Evolutionary conservation across 2,113 vertebrate genomes (phyloP).

Genomic region (Paradisaea rubra): DNA sequence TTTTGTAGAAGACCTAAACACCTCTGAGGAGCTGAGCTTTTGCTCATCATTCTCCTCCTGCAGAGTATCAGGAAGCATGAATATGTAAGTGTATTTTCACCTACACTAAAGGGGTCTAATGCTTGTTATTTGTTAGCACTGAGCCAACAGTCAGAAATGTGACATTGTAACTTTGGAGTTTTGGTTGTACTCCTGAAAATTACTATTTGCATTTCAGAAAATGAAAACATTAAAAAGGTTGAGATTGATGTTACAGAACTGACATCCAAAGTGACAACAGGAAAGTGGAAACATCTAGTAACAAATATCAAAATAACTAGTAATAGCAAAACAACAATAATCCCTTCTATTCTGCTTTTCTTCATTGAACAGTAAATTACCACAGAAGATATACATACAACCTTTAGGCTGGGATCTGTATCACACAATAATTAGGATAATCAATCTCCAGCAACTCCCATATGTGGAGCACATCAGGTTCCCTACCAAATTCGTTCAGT

Average conservation of each 20-base stretch:
- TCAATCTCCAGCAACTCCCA: not conserved
- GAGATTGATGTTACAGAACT: not conserved
- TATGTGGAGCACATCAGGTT: not conserved
- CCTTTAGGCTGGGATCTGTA: not conserved
- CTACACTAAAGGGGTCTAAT: not conserved
- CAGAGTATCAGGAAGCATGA: not conserved
- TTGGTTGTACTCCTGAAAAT: not conserved
- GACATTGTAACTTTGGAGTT: not conserved
- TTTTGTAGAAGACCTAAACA: not conserved
- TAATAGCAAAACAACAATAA: not conserved
- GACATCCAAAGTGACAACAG: not conserved
- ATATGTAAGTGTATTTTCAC: not conserved
- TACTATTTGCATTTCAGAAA: constrained; percentile 8
- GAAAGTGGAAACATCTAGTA: not conserved
- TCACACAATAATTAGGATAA: not conserved
- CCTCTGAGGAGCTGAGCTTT: not conserved
- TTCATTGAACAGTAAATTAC: not conserved
- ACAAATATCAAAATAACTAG: not conserved
- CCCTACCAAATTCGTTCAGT: not conserved
- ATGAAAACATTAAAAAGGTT: not conserved
- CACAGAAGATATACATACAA: not conserved
- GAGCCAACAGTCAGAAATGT: not conserved
- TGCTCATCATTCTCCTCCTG: not conserved
- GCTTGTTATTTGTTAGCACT: not conserved
- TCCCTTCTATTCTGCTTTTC: not conserved